These are phyloP conservation scores for Melanotaenia pygmaea DNA, from an alignment of 2,797 vertebrate species.

Conservation along the genomic window DNA sequence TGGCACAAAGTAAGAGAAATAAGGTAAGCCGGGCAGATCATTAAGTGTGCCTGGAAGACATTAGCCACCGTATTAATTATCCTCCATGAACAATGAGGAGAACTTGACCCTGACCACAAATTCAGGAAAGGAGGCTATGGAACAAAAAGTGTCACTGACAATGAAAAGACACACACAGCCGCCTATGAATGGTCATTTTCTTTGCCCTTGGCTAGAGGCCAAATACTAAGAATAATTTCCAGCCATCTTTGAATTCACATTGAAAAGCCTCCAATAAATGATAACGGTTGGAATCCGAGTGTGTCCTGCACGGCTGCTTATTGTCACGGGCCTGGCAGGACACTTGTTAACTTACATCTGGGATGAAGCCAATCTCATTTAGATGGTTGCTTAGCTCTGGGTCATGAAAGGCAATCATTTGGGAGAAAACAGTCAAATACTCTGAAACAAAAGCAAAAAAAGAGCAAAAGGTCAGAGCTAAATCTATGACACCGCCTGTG, in stretches of 20 bases:
- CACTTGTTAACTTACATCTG: conserved; percentile 89
- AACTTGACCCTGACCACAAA: conserved; percentile 66
- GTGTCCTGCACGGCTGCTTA: conserved; percentile 16
- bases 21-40: conserved; percentile 59
- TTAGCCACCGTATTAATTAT: conserved; percentile 72
- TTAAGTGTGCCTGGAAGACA: conserved; percentile 68
- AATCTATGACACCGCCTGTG: not conserved
- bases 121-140: conserved; percentile 36
- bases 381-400: conserved; percentile 98
- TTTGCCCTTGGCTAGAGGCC: conserved; percentile 28
- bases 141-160: conserved; percentile 59
- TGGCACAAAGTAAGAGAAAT: conserved; percentile 61
- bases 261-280: conserved; percentile 30
- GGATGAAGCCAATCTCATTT: conserved; percentile 98
- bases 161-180: conserved; percentile 40
- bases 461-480: not conserved
- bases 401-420: conserved; percentile 99
- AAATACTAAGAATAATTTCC: conserved; percentile 30
- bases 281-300: conserved; percentile 13
- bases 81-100: conserved; percentile 55
- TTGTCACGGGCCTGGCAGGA: conserved; percentile 24
- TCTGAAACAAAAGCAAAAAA: conserved; percentile 81
- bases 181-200: conserved; percentile 44
- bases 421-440: conserved; percentile 97
- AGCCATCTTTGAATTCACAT: conserved; percentile 34